Base-by-base conservation (phyloP, 2,888 invertebrate species). In the Vannuccia rotundouncinata region DNA sequence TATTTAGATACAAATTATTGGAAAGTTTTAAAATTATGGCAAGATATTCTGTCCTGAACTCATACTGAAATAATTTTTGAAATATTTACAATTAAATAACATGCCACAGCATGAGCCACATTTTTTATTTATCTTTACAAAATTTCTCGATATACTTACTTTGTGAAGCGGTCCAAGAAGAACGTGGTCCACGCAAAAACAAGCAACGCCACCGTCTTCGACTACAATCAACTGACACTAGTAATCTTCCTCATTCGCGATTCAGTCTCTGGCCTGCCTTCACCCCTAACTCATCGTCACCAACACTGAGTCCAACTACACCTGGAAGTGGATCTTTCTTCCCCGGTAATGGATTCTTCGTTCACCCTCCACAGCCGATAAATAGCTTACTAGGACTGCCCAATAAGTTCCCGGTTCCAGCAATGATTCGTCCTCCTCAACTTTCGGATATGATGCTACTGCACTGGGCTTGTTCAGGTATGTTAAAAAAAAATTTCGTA, bases 101-200 rank as follows among this genome's bases (percentile, higher is more conserved):
- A n/a, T n/a, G n/a, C n/a, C n/a, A n/a, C n/a, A n/a, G n/a, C n/a
- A n/a, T n/a, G n/a, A n/a, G n/a, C n/a, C n/a, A n/a, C n/a, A n/a
- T n/a, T n/a, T n/a, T n/a, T n/a, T n/a, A n/a, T n/a, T 10, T 17
- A 45, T 10, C 45, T 45, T 45, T 45, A 45, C 45, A 45, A 5
- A 45, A 45, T 10, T 45, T 45, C 45, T 10, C 17, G 5, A 45
- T 45, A 45, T 29, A 27, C 22, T 80, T 79, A 79, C 25, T 60
- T n/a, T 5, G 25, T 84, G 29, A 84, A 92, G 93, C 94, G 25
- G 94, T 94, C 0, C 94, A 94, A 88, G 92, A 93, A 86, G 94
- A 94, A 86, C 90, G 94, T 79, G 94, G 94, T 0, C 94, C 94
- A 0, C 89, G 93, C 80, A 91, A 90, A 82, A 85, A 85, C 83